Conservation (phyloP, 2,888 invertebrate genomes). For the Nomada ruficornis region DNA sequence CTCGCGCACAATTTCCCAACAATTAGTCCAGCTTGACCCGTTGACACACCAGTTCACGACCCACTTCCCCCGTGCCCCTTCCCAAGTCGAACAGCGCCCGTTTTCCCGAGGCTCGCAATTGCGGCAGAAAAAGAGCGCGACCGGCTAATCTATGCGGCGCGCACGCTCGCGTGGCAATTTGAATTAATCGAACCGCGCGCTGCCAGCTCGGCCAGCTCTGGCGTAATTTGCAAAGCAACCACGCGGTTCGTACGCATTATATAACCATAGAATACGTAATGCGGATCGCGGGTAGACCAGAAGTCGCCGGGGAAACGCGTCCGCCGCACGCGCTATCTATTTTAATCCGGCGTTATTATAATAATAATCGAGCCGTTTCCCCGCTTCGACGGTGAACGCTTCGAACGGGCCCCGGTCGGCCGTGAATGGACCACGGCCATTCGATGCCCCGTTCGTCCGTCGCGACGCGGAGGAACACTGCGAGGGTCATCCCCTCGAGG, state of each 20-base stretch:
- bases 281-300: slow-evolving; percentile 16
- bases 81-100: background rate
- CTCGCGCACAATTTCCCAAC: too few species aligned
- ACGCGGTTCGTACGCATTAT: slow-evolving; percentile 27
- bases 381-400: slow-evolving; percentile 68
- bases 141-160: slow-evolving; percentile 20
- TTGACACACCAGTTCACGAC: slow-evolving; percentile 11
- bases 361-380: slow-evolving; percentile 77
- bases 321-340: slow-evolving; percentile 65
- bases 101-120: background rate
- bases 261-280: slow-evolving; percentile 50
- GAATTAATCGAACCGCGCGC: slow-evolving; percentile 52
- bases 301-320: slow-evolving; percentile 35
- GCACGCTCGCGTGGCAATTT: slow-evolving; percentile 33
- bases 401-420: slow-evolving; percentile 69
- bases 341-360: slow-evolving; percentile 74
- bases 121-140: slow-evolving; percentile 7
- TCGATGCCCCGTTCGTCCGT: slow-evolving; percentile 31
- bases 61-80: slow-evolving; percentile 19
- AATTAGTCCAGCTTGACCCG: background rate
- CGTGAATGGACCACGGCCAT: slow-evolving; percentile 66
- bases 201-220: slow-evolving; percentile 8
- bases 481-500: slow-evolving; percentile 65
- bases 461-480: slow-evolving; percentile 43
- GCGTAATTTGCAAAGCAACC: slow-evolving; percentile 51